Base-by-base conservation (phyloP, 2,888 invertebrate species). In the Neuroscelio doddi region DNA sequence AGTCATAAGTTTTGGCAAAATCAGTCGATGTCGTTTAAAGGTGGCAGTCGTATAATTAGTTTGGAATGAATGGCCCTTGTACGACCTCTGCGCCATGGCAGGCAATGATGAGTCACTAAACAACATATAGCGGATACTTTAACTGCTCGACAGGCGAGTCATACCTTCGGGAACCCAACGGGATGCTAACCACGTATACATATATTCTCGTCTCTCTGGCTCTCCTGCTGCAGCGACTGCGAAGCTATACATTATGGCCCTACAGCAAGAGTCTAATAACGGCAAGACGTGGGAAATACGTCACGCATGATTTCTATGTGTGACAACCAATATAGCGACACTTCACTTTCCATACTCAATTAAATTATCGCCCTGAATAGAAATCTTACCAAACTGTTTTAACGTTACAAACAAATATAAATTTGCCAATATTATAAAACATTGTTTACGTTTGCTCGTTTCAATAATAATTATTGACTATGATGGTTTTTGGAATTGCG, bases 31-130 rank as follows among this genome's bases (percentile, higher is more conserved):
- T 3, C 36, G 36, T 36, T 36, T 12, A n/a, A n/a, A n/a, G n/a
- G n/a, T n/a, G 36, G 15, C 4, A 16, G 36, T 36, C 16, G 29
- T 47, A 45, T 59, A 64, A 64, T 55, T 59, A 57, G 50, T 51
- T 41, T 51, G 59, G 42, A 55, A 64, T 64, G 44, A 46, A 62
- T 63, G 69, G 70, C 70, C 73, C 64, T 52, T 32, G 62, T 24
- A 52, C 59, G 56, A 68, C 62, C 66, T 51, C 45, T 61, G n/a
- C 55, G 41, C 38, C 30, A 69, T 58, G 44, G 56, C 36, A 57
- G 51, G 16, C 62, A n/a, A n/a, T n/a, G n/a, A 59, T 73, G 71
- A 76, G 58, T 75, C 75, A 75, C 47, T 63, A 69, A 47, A 66
- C 69, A 70, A 55, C 45, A 17, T 51, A 46, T 65, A 69, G 65